Base-by-base conservation (phyloP, 2,888 invertebrate species). In the Coelogynopora nodosa region DNA sequence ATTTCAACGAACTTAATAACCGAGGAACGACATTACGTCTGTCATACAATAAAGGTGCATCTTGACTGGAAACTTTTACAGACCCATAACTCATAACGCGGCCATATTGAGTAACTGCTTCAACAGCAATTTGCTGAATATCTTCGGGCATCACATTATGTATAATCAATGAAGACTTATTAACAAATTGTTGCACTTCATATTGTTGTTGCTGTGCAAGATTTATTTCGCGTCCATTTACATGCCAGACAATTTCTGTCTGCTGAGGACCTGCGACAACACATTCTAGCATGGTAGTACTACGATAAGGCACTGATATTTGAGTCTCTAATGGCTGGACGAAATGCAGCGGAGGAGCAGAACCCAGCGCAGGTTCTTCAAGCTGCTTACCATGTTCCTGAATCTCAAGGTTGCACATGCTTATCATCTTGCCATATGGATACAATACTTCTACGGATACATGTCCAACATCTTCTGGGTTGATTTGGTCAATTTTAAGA, bases 201-300 rank as follows among this genome's bases (percentile, higher is more conserved):
- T 74, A 74, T 74, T 74, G 23, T 5, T 5, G 74, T 23, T 74
- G 74, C 2, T 5, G 5, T 10, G 18, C 23, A 74, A 74, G 74
- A 23, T 74, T 74, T 5, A 74, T 74, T 74, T 74, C 74, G 2
- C 23, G 5, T 23, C 92, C 92, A 87, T 93, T 92, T 28, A 92
- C 90, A 88, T 90, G 91, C 93, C 93, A 93, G 18, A 90, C 90
- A 88, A 93, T 87, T 31, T 89, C 85, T 0, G 92, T 90, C 26
- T 90, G 90, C 27, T 91, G 91, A 87, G 90, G 89, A 18, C 91
- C 90, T 82, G 86, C 1, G 2, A 86, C 86, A 23, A 86, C 84
- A 86, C 86, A 86, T 86, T 86, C 86, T n/a, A 86, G 86, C 85
- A 86, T 23, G 30, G 86, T 86, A 10, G 82, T 31, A 30, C 28